Base-by-base conservation (phyloP, 2,888 invertebrate genomes). In the Acanthosoma haemorrhoidale region DNA sequence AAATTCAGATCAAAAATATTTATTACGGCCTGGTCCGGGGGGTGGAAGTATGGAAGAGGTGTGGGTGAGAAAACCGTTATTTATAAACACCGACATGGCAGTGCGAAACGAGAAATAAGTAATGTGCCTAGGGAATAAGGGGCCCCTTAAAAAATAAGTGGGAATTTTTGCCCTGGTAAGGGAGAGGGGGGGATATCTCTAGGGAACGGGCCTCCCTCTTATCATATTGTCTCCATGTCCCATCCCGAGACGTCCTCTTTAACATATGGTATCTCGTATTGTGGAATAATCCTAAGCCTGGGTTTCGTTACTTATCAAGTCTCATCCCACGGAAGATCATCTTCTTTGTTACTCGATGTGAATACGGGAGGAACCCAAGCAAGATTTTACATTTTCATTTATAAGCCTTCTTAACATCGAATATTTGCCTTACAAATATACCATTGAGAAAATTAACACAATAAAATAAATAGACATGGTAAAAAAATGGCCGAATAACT, bases 131-230 rank as follows among this genome's bases (percentile, higher is more conserved):
- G 67, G 67, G 51, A 67, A 51, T 51, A 67, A 32, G 67, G 67
- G 51, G 34, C 31, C 67, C 67, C 34, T 67, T 32, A 67, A 67
- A 67, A 67, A 67, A 67, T 67, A 67, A 67, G 67, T 67, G 67
- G 67, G 67, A 67, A 67, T 67, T 67, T 51, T 43, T 67, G 63
- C 39, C 25, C 18, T 32, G 59, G 59, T 31, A 29, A 21, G 41
- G 67, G 34, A 34, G 34, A 21, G 67, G 25, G 21, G 51, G 25
- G 18, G 21, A n/a, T 51, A 43, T 51, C 67, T 11, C 13, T 31
- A 34, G 67, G 51, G 15, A 11, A 4, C 25, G 32, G 25, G n/a
- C 29, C 16, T 39, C 41, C 63, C 25, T 63, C 63, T 36, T 36
- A 32, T 61, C 38, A 25, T 39, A 34, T 21, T 36, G 61, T 34